Evolutionary conservation across 2,888 invertebrate genomes (phyloP), one percentile per base, ranked within the genome.

Genomic region (Latrodectus elegans): DNA sequence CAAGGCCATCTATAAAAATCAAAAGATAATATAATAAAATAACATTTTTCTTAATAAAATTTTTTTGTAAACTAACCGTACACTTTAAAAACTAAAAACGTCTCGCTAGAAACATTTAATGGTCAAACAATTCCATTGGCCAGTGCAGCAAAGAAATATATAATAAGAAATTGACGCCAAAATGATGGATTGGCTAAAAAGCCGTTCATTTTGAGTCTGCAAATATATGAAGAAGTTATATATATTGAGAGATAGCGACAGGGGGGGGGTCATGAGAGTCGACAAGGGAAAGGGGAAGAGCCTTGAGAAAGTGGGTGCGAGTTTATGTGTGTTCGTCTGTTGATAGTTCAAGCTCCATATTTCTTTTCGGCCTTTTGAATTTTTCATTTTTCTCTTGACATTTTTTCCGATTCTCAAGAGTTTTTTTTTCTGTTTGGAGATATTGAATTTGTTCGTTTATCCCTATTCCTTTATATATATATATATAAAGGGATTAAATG

Each of bases 261-360:
- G 73, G 17, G 67, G 74, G 17, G 67, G 14, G 67, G 26, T 22
- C 14, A 70, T 60, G 38, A n/a, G 64, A 14, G 60, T 49, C 68
- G 73, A 80, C 75, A 60, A 26, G 6, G 53, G 51, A 52, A 52
- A 52, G 68, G 65, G 71, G 79, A 77, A 67, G 68, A 85, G 60
- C 72, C 73, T 78, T 85, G 84, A 85, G 75, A 80, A 86, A 86
- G 85, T 86, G 85, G 85, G 85, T 86, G 85, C 26, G 76, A 86
- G 85, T 86, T 86, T 86, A 86, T 86, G 85, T 86, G 80, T 80
- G 85, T 86, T 79, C 85, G 74, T 86, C 67, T 80, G 85, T 80
- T 86, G 85, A 86, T 86, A 86, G 85, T 86, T 86, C 80, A 51
- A 80, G 85, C 85, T 86, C 85, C 85, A 86, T 86, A 76, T 86